Evolutionary conservation across 2,113 vertebrate species (phyloP).

Genomic region (Parotia lawesii): DNA sequence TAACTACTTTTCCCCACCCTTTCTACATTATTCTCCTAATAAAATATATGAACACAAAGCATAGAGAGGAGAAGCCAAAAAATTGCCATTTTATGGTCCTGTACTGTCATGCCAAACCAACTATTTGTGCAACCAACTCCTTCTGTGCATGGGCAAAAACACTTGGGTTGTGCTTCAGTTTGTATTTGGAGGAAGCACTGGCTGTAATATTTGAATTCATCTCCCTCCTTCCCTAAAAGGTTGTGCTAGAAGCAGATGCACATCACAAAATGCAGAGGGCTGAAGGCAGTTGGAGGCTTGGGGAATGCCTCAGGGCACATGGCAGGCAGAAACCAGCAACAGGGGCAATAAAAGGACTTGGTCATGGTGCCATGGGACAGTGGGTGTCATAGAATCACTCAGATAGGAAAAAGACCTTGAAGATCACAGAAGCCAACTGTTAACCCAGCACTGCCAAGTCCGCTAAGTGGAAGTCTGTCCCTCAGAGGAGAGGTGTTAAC

Average conservation of each 20-base stretch:
- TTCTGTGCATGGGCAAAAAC: background rate
- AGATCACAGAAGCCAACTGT: background rate
- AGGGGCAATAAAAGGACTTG: background rate
- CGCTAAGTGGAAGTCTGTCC: background rate
- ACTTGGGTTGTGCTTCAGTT: background rate
- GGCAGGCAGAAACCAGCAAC: background rate
- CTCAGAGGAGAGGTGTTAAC: background rate
- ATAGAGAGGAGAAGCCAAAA: conserved; percentile 71
- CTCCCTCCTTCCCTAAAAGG: background rate
- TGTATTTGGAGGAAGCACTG: background rate
- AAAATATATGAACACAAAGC: conserved; percentile 68
- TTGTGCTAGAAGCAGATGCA: background rate
- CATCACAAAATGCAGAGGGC: background rate
- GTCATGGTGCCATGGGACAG: background rate
- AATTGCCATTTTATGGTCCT: conserved; percentile 58
- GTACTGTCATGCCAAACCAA: background rate
- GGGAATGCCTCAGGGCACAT: background rate
- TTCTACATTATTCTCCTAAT: conserved; percentile 30
- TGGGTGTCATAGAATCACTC: background rate
- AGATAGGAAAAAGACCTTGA: background rate
- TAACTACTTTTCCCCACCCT: conserved; percentile 26
- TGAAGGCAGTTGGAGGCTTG: background rate
- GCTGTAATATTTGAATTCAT: background rate
- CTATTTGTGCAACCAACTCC: background rate
- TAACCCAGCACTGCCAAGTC: background rate